Conservation (phyloP, 2,113 vertebrate species). For the Lates calcarifer region DNA sequence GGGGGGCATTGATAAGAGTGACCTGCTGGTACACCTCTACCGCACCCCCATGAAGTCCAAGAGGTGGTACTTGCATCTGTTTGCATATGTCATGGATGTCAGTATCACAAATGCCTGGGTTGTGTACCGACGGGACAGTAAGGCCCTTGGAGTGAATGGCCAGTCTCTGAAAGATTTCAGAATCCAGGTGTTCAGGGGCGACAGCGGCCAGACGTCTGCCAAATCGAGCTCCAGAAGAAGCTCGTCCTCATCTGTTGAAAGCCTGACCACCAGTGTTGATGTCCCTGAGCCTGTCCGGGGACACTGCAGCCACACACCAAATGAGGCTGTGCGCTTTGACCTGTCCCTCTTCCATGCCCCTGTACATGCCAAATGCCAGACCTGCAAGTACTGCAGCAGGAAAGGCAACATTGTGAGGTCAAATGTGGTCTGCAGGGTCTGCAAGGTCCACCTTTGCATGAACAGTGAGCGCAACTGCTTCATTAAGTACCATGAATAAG, state of each 20-base stretch:
- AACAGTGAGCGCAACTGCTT: neutral
- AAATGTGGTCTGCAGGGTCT: neutral
- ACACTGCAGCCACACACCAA: neutral
- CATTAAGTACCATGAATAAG: too few relatives aligned
- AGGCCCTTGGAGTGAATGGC: too few relatives aligned
- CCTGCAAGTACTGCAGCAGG: constrained; percentile 29
- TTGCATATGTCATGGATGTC: constrained; percentile 2
- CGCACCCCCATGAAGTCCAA: constrained; percentile 16
- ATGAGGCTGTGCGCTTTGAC: neutral
- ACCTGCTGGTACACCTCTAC: constrained; percentile 28
- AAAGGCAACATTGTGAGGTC: neutral
- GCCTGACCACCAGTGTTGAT: neutral
- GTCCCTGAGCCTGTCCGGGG: neutral
- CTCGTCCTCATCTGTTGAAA: neutral
- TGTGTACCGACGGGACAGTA: neutral
- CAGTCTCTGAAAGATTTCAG: too few relatives aligned
- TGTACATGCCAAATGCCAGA: neutral
- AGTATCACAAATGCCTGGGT: constrained; percentile 27
- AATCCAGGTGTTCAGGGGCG: too few relatives aligned
- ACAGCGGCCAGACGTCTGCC: too few relatives aligned
- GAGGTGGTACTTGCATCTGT: constrained; percentile 21
- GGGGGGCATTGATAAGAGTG: constrained; percentile 14
- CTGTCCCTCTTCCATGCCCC: too few relatives aligned
- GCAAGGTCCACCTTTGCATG: neutral
- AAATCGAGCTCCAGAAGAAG: neutral